Evolutionary conservation across 2,888 invertebrate genomes (phyloP).

Genomic region (Encarsia formosa): DNA sequence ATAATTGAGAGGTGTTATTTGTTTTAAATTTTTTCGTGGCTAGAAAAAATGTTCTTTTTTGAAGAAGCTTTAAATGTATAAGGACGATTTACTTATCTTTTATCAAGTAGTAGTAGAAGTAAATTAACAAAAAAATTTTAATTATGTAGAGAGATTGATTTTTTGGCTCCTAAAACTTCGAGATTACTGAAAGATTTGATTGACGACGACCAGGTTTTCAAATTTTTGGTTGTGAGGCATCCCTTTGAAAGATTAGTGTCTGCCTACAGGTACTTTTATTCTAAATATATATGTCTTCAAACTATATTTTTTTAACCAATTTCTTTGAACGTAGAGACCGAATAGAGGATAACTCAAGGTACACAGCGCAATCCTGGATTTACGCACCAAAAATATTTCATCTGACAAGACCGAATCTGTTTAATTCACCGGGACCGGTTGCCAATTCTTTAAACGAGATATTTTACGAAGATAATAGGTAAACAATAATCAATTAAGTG

Average conservation of each 20-base stretch:
- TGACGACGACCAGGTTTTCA: slow-evolving; percentile 36
- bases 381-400: slow-evolving; percentile 45
- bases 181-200: slow-evolving; percentile 32
- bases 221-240: slow-evolving; percentile 46
- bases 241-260: slow-evolving; percentile 49
- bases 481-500: background rate
- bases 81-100: too few relatives aligned
- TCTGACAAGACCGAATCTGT: slow-evolving; percentile 44
- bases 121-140: background rate
- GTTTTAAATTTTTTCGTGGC: too few relatives aligned
- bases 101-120: too few relatives aligned
- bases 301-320: background rate
- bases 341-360: slow-evolving; percentile 46
- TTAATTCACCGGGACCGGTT: slow-evolving; percentile 35
- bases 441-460: slow-evolving; percentile 37
- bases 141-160: slow-evolving; percentile 37
- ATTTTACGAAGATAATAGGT: slow-evolving; percentile 41
- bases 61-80: too few relatives aligned
- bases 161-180: slow-evolving; percentile 35
- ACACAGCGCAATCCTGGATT: slow-evolving; percentile 47
- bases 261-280: slow-evolving; percentile 44
- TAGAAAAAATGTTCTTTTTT: too few relatives aligned
- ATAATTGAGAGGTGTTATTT: too few relatives aligned
- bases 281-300: background rate
- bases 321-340: slow-evolving; percentile 38